phyloP scores from a whole-genome alignment of 1,140 invertebrate genomes.

The Cylas formicarius region DNA sequence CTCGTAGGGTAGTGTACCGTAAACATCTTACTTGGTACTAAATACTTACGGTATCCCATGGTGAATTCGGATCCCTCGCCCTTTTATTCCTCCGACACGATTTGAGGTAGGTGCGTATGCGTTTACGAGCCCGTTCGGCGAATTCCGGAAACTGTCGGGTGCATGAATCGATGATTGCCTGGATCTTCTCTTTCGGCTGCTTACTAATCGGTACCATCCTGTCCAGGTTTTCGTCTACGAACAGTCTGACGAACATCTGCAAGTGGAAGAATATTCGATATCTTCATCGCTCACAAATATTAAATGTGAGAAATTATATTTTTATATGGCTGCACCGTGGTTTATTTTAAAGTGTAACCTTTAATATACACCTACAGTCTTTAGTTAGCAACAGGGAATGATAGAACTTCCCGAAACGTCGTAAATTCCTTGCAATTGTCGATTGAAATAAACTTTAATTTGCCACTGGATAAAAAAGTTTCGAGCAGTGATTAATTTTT shows the following conservation, averaged over 20 bases:
- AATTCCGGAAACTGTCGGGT: conserved; percentile 95
- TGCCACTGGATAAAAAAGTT: no score
- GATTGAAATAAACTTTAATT: no score
- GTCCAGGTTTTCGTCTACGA: conserved; percentile 95
- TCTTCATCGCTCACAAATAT: no score
- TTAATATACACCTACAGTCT: no score
- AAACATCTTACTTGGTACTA: no score
- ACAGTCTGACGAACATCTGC: conserved; percentile 95
- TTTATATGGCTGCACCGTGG: neutral
- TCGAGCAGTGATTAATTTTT: no score
- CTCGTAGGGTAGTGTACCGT: no score
- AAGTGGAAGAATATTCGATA: conserved; percentile 29
- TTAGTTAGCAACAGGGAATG: no score
- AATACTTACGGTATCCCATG: conserved; percentile 61
- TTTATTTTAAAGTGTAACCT: no score
- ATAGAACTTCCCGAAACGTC: no score
- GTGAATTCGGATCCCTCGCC: conserved; percentile 61
- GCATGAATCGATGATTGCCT: conserved; percentile 95
- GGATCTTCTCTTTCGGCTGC: conserved; percentile 96
- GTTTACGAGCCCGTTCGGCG: conserved; percentile 85
- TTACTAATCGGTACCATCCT: conserved; percentile 95
- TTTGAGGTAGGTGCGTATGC: conserved; percentile 92
- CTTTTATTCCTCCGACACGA: conserved; percentile 91
- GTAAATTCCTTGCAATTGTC: no score
- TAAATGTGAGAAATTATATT: neutral